Evolutionary conservation across 2,797 vertebrate species (phyloP), one percentile per base, ranked within the genome.

Genomic region (Lacerta bilineata): DNA sequence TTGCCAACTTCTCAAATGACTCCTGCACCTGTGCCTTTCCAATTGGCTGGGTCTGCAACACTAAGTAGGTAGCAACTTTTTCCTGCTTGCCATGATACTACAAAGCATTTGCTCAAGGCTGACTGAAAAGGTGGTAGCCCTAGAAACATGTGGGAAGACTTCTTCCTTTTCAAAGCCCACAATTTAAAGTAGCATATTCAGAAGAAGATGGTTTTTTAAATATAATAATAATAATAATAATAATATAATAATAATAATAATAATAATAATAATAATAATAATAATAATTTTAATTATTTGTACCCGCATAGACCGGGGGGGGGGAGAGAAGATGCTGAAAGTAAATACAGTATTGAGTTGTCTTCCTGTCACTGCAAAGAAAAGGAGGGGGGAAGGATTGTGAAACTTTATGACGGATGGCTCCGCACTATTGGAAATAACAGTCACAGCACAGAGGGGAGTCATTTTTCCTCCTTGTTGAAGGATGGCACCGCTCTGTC

Each of bases 401-500:
- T 46, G 87, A 41, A 93, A 69, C 83, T 84, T 92, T 87, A 85
- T 89, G 91, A 77, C 61, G 80, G n/a, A 83, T 93, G 23, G 80
- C 69, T 69, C 2, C 33, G 3, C 66, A 46, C 87, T 3, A 76
- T 83, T 72, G 90, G 81, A 84, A 86, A 1, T 18, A 43, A 36
- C 7, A 86, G 1, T 72, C 41, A 36, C 36, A 13, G n/a, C 41
- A 91, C 91, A 39, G 78, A 23, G 55, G 92, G 39, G 94, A 93
- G 80, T 84, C 86, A 9, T 68, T 92, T 91, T 93, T 90, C 74
- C 80, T 95, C 93, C 88, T 87, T 84, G 90, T 90, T 95, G 94
- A 95, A 95, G 91, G 89, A 93, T 95, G 91, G 87, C 91, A 89
- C 88, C 92, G 50, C 90, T 96, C 92, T 92, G 94, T 97, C 96